Evolutionary conservation across 64 coral and sea anemone species (phyloP), one percentile per base, ranked within the genome.

Genomic region (Hydrozoanthus tunicans): DNA sequence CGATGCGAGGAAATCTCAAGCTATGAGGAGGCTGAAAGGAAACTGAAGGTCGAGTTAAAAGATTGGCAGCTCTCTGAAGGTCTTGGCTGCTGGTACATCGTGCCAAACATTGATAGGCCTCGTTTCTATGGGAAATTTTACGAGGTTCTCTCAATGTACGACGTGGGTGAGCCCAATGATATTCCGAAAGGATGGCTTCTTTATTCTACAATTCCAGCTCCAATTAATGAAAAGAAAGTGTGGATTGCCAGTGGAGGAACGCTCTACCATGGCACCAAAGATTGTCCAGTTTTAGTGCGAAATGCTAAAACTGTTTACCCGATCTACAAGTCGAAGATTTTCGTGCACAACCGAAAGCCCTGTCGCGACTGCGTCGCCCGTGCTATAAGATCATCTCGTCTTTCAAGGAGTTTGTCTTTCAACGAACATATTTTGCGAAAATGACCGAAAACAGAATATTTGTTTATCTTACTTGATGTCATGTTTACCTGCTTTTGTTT

Each of bases 131-230:
- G 84, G 20, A 88, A 88, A 26, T 88, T 88, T 12, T 88, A 88
- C 53, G 84, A 88, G n/a, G 23, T 7, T 51, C 69, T 88, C 1
- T 24, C 58, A 3, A 13, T 13, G 0, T 88, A 59, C 59, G 84
- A 70, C 15, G 69, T 59, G 3, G 57, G 11, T 58, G 84, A 88
- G 6, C 84, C 84, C 4, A 58, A 51, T 6, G 84, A 88, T 61
- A 88, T 88, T 61, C 84, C 84, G 5, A 88, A 88, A 61, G 84
- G 84, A 12, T 88, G 84, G 84, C 84, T 88, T 72, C 69, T 74
- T 25, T 88, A 27, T 24, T 73, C 67, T 24, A 56, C 68, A 11
- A 51, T 13, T 3, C 84, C 84, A 27, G 66, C 68, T 15, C 84
- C 68, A 4, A 25, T 54, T 6, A 27, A 24, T 9, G 84, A 88